phyloP scores from a whole-genome alignment of 23 tunicate genomes.

The Ascidia mentula region DNA sequence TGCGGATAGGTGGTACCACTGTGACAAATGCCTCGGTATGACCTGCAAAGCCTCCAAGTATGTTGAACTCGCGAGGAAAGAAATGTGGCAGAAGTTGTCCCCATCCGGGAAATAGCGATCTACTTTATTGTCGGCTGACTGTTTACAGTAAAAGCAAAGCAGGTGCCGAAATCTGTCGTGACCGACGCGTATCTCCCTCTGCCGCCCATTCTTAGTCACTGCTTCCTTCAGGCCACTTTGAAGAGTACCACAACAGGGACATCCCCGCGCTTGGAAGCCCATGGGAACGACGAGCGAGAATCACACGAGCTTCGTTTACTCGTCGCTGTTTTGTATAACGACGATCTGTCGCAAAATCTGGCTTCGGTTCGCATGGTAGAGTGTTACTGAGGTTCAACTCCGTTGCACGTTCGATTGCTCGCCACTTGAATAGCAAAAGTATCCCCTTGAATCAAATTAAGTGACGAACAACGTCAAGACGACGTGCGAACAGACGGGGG shows the following conservation, averaged over 20 bases:
- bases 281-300: neutral
- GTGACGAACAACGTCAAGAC: too few relatives aligned
- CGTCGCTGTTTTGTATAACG: too few relatives aligned
- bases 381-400: too few relatives aligned
- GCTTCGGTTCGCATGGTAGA: too few relatives aligned
- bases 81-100: neutral
- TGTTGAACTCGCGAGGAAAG: too few relatives aligned
- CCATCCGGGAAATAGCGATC: neutral
- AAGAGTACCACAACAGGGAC: conserved; percentile 3
- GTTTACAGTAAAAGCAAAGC: neutral
- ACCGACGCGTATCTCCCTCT: neutral
- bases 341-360: too few relatives aligned
- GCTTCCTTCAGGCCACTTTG: neutral
- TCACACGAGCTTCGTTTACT: neutral
- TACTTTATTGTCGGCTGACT: neutral
- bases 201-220: conserved; percentile 1
- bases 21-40: neutral
- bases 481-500: neutral
- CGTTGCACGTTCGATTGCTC: conserved; percentile 5
- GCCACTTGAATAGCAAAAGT: neutral
- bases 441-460: neutral
- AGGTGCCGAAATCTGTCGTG: neutral
- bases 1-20: neutral
- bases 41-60: too few relatives aligned
- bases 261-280: neutral